Evolutionary conservation across 2,888 invertebrate genomes (phyloP).

Genomic region (Yponomeuta sedellus): DNA sequence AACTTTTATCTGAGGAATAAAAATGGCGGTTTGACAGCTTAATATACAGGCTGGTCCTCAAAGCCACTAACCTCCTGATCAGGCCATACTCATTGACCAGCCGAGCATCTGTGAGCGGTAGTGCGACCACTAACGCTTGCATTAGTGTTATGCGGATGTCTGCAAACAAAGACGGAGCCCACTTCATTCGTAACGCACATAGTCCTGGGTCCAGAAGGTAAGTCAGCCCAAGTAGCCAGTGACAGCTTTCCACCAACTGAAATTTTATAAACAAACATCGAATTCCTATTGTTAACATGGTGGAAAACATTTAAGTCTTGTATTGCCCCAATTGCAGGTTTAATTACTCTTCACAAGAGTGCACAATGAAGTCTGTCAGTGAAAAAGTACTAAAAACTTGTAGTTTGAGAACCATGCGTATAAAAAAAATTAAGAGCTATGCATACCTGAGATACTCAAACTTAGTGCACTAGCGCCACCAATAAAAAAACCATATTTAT

Average conservation of each 20-base stretch:
- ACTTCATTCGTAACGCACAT: conserved; percentile 37
- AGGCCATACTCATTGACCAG: conserved; percentile 41
- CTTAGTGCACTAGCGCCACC: too few species aligned
- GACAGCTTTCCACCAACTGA: conserved; percentile 45
- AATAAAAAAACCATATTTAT: too few species aligned
- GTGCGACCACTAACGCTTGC: conserved; percentile 46
- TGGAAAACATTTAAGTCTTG: too few species aligned
- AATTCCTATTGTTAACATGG: neutral
- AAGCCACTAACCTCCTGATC: conserved; percentile 44
- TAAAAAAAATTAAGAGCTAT: too few species aligned
- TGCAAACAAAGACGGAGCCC: conserved; percentile 47
- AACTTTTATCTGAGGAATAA: too few species aligned
- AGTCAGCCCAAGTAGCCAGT: conserved; percentile 57
- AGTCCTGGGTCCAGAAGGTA: conserved; percentile 57
- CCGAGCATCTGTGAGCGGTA: conserved; percentile 33
- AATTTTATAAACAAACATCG: neutral
- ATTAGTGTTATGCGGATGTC: conserved; percentile 50
- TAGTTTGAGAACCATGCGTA: too few species aligned
- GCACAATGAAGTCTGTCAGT: too few species aligned
- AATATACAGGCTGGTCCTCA: neutral
- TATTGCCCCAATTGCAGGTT: too few species aligned
- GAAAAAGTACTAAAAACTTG: too few species aligned
- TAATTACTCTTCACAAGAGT: too few species aligned
- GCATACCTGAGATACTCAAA: too few species aligned
- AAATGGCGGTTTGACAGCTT: too few species aligned